Evolutionary conservation across 2,888 invertebrate genomes (phyloP).

Genomic region (Synergus japonicus): DNA sequence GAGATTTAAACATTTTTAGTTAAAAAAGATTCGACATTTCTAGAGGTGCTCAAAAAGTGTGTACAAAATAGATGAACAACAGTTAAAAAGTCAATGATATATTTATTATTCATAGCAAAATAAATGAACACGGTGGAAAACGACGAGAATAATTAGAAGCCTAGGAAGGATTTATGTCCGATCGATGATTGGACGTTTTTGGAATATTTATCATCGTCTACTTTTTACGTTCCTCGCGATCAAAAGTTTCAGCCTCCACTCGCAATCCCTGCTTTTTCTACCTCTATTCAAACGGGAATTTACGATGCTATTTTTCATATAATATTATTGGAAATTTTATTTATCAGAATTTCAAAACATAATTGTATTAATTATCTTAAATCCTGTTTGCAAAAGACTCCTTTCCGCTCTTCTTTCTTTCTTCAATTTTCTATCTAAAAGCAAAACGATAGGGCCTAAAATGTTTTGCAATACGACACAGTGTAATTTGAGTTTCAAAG

Average conservation of each 20-base stretch:
- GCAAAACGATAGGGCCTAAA: not conserved
- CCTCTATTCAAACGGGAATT: constrained; percentile 22
- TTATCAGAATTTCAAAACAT: not conserved
- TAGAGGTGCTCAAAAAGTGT: constrained; percentile 70
- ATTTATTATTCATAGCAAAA: constrained; percentile 48
- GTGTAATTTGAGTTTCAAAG: too few species aligned
- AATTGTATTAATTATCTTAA: not conserved
- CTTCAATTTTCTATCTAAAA: constrained; percentile 3
- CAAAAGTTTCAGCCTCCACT: constrained; percentile 34
- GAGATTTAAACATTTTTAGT: not conserved
- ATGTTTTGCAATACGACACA: too few species aligned
- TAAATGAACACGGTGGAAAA: not conserved
- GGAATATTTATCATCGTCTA: constrained; percentile 13
- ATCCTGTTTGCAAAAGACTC: not conserved
- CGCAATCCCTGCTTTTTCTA: constrained; percentile 16
- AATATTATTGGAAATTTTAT: not conserved
- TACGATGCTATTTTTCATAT: not conserved
- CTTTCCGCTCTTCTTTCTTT: constrained; percentile 3
- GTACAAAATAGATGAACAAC: constrained; percentile 64
- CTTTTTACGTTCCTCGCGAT: constrained; percentile 14
- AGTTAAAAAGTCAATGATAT: constrained; percentile 46
- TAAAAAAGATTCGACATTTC: constrained; percentile 60
- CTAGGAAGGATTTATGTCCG: constrained; percentile 9
- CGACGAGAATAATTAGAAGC: constrained; percentile 4
- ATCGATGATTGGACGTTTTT: constrained; percentile 26